phyloP scores from a whole-genome alignment of 2,113 vertebrate species.

The Bagarius yarrelli region DNA sequence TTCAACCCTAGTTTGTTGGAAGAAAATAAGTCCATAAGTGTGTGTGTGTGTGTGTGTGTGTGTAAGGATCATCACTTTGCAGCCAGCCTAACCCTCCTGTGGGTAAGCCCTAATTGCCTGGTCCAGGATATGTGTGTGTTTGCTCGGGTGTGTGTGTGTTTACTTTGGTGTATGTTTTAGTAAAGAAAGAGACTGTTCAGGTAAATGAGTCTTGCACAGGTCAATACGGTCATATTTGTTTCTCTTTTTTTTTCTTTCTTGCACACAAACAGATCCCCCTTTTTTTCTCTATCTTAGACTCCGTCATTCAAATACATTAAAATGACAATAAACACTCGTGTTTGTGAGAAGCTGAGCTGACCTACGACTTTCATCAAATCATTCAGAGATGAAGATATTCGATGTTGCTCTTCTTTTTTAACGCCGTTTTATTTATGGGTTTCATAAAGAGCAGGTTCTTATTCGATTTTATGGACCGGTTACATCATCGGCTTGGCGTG shows the following conservation, averaged over 20 bases:
- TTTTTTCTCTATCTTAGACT: not conserved
- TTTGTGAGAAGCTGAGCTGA: not conserved
- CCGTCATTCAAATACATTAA: not conserved
- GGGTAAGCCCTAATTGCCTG: not conserved
- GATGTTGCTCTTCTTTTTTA: not conserved
- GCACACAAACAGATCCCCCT: not conserved
- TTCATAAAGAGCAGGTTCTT: not conserved
- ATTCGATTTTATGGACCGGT: not conserved
- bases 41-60: not conserved
- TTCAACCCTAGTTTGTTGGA: not conserved
- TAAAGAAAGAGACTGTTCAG: not conserved
- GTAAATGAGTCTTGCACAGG: too few species aligned
- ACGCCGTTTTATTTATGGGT: not conserved
- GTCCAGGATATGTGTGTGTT: constrained; percentile 26
- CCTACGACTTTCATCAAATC: not conserved
- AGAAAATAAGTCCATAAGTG: not conserved
- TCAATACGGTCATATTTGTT: too few species aligned
- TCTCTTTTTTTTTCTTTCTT: not conserved
- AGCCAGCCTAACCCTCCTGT: too few species aligned
- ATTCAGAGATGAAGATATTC: too few species aligned
- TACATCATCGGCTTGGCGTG: not conserved
- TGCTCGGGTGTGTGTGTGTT: constrained; percentile 31
- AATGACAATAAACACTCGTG: too few species aligned
- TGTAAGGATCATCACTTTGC: not conserved
- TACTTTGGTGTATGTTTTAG: not conserved